A percentile compares a stretch with the other conserved stretches of the same genome.
Evolutionary conservation across 2,888 invertebrate genomes (phyloP).

Genomic region (Morpho achilles): DNA sequence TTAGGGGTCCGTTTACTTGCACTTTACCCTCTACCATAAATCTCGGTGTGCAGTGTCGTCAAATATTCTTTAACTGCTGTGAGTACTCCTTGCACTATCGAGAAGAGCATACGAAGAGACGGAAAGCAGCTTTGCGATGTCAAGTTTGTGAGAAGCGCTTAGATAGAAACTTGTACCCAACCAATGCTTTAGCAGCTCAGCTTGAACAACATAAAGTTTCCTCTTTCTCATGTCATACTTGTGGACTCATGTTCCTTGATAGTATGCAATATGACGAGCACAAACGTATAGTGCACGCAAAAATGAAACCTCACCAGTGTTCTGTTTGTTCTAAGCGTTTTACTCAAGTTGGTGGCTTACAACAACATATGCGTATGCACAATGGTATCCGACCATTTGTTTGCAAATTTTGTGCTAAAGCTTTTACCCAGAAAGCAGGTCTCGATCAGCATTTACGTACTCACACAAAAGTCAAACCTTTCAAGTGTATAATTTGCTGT

Average conservation of each 20-base stretch:
- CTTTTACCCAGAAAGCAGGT: constrained; percentile 71
- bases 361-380: constrained; percentile 73
- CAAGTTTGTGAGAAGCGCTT: constrained; percentile 72
- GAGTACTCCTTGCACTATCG: constrained; percentile 70
- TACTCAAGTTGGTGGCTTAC: constrained; percentile 68
- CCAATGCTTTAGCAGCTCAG: constrained; percentile 35
- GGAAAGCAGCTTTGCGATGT: constrained; percentile 66
- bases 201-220: constrained; percentile 35
- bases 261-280: constrained; percentile 58
- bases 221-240: constrained; percentile 53
- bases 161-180: constrained; percentile 47
- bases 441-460: constrained; percentile 71
- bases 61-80: constrained; percentile 70
- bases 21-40: constrained; percentile 56
- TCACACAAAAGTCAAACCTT: constrained; percentile 71
- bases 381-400: constrained; percentile 63
- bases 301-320: constrained; percentile 66
- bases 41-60: constrained; percentile 61
- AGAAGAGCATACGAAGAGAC: constrained; percentile 68
- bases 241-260: constrained; percentile 54
- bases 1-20: constrained; percentile 69
- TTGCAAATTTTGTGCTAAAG: constrained; percentile 65
- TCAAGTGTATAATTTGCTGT: constrained; percentile 66
- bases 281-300: constrained; percentile 57
- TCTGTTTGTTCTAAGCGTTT: constrained; percentile 64